These are phyloP conservation scores for Dryococelus australis DNA, from an alignment of 2,888 invertebrate species.

Conservation along the genomic window DNA sequence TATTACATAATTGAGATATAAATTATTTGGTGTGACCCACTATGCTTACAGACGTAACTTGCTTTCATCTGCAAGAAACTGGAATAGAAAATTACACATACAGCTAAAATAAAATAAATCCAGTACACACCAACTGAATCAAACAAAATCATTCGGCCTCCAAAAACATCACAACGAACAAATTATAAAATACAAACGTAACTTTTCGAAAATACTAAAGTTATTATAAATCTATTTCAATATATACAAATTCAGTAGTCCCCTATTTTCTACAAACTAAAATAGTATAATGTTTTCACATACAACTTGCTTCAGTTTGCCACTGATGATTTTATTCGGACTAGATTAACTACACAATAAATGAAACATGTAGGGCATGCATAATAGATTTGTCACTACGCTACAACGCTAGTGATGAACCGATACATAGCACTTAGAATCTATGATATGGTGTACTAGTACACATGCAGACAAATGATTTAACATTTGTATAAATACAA, in stretches of 20 bases:
- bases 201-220: neutral
- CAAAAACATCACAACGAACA: neutral
- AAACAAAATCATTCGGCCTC: neutral
- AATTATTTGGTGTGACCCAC: neutral
- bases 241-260: neutral
- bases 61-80: neutral
- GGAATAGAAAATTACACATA: neutral
- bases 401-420: neutral
- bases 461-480: neutral
- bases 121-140: no score
- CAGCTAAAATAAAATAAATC: no score
- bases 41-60: neutral
- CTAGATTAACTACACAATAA: neutral
- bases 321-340: neutral
- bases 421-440: neutral
- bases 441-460: neutral
- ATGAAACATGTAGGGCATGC: neutral
- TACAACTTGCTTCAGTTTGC: neutral
- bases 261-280: neutral
- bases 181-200: neutral
- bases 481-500: neutral
- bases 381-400: neutral
- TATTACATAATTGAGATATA: neutral
- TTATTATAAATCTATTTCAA: neutral
- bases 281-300: neutral